phyloP scores from a whole-genome alignment of 2,113 vertebrate species.

The Struthidea cinerea region DNA sequence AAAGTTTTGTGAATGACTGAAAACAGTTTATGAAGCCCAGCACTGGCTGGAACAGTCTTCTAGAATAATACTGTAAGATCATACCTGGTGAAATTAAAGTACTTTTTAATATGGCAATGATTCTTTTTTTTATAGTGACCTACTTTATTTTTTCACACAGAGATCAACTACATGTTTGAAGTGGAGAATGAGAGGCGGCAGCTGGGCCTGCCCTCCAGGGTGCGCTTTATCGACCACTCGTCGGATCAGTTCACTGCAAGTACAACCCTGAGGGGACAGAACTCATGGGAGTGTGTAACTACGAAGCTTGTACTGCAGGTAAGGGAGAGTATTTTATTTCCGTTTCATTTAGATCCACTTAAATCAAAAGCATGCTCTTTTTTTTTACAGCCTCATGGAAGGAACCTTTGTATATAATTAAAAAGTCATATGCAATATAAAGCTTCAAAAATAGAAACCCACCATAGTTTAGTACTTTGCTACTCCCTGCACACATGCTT shows the following conservation, averaged over 20 bases:
- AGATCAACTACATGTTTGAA: slow-evolving; percentile 79
- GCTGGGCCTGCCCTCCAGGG: slow-evolving; percentile 78
- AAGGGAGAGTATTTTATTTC: neutral
- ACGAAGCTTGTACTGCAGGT: slow-evolving; percentile 83
- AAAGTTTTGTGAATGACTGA: neutral
- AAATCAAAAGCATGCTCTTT: neutral
- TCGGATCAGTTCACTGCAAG: slow-evolving; percentile 75
- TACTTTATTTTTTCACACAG: slow-evolving; percentile 60
- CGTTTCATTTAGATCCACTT: neutral
- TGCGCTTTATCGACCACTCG: slow-evolving; percentile 74
- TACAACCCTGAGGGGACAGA: slow-evolving; percentile 79
- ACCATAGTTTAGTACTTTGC: neutral
- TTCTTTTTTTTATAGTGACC: neutral
- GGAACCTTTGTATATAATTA: neutral
- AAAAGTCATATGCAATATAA: neutral
- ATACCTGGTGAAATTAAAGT: neutral
- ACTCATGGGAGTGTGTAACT: slow-evolving; percentile 74
- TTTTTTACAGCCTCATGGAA: neutral
- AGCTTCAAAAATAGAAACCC: neutral
- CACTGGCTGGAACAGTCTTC: neutral
- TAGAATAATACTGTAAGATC: neutral
- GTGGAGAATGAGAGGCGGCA: slow-evolving; percentile 82
- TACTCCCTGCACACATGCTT: neutral
- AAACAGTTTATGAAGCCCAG: neutral
- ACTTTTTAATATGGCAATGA: neutral